A percentile compares a stretch with the other conserved stretches of the same genome.
Evolutionary conservation across 2,113 vertebrate genomes (phyloP).

Genomic region (Muscicapa adusta): DNA sequence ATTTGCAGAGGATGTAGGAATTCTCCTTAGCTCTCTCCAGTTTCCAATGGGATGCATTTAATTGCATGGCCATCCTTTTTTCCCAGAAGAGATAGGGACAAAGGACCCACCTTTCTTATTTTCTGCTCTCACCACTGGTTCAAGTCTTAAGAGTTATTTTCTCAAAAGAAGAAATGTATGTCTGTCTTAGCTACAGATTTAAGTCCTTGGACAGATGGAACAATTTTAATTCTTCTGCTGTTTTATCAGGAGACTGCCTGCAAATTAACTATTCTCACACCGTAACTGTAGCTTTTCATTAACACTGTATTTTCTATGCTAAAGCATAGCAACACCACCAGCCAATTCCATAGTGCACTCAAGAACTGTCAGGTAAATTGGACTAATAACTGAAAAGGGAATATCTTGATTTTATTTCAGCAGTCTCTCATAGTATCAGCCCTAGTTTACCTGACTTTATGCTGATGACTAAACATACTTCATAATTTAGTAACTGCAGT

Average conservation of each 20-base stretch:
- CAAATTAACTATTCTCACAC: not conserved
- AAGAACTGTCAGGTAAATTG: constrained; percentile 7
- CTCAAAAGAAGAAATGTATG: not conserved
- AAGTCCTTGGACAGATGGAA: not conserved
- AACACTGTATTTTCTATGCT: not conserved
- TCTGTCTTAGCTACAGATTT: not conserved
- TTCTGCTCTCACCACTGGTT: not conserved
- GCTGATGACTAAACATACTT: not conserved
- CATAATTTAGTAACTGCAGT: constrained; percentile 25
- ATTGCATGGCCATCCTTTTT: not conserved
- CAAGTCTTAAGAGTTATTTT: not conserved
- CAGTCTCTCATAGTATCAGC: not conserved
- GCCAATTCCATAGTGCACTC: not conserved
- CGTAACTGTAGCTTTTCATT: not conserved
- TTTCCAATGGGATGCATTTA: not conserved
- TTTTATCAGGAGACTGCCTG: not conserved
- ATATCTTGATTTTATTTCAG: not conserved
- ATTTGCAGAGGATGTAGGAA: not conserved
- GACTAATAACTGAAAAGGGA: not conserved
- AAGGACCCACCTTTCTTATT: not conserved
- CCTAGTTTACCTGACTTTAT: not conserved
- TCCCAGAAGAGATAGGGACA: not conserved
- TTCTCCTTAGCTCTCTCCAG: not conserved
- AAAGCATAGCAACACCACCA: not conserved
- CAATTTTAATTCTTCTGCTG: not conserved